phyloP scores from a whole-genome alignment of 2,113 vertebrate species.

The Coptodon bakossiorum region DNA sequence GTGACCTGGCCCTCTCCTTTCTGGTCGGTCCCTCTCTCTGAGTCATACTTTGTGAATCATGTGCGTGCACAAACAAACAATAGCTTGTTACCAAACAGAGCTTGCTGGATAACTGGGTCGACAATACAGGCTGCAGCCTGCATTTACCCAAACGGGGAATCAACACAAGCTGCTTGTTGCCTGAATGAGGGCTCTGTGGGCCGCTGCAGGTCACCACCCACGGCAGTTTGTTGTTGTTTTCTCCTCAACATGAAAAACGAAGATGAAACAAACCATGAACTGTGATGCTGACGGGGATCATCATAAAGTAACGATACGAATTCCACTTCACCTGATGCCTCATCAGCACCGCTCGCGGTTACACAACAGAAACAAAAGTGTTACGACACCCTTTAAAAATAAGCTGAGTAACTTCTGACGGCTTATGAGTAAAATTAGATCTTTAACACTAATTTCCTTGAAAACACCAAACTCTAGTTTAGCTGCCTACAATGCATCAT shows the following conservation, averaged over 20 bases:
- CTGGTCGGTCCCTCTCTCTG: background rate
- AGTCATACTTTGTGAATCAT: slow-evolving; percentile 21
- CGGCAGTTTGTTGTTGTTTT: background rate
- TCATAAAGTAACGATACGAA: background rate
- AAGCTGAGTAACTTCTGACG: background rate
- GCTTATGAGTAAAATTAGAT: background rate
- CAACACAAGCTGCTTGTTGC: slow-evolving; percentile 5
- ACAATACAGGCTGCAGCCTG: slow-evolving; percentile 29
- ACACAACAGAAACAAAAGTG: background rate
- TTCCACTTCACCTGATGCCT: background rate
- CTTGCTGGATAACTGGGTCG: slow-evolving; percentile 16
- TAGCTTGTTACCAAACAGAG: slow-evolving; percentile 34
- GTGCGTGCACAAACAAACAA: slow-evolving; percentile 29
- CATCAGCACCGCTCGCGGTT: rapidly evolving
- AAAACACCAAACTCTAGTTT: background rate
- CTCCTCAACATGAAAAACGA: background rate
- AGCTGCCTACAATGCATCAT: background rate
- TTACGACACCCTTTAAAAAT: background rate
- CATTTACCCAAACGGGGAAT: background rate
- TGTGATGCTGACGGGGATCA: background rate
- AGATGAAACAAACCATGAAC: background rate
- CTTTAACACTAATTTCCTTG: background rate
- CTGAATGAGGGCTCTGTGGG: background rate
- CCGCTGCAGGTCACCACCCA: background rate
- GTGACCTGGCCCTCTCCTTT: background rate